These are phyloP conservation scores for Pararge aegeria DNA, from an alignment of 1,140 invertebrate species.

Conservation along the genomic window DNA sequence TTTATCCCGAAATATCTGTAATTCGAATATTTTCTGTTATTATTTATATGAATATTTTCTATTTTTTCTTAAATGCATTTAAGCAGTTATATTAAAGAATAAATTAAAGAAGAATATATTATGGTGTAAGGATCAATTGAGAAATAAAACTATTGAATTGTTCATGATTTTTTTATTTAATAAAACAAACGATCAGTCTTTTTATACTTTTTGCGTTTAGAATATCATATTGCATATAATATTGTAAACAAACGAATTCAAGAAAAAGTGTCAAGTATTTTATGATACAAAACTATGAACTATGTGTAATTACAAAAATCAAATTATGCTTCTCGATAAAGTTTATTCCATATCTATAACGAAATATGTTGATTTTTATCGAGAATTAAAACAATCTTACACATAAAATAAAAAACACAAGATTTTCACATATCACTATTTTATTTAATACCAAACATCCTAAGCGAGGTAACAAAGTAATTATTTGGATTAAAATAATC, in stretches of 20 bases:
- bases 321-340: not conserved
- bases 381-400: not conserved
- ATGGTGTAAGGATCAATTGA: not conserved
- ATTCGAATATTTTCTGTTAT: too few species aligned
- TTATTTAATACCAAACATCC: conserved; percentile 1
- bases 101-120: too few species aligned
- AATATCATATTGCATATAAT: not conserved
- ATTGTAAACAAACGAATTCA: not conserved
- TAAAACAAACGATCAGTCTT: conserved; percentile 7
- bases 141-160: conserved; percentile 6
- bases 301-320: too few species aligned
- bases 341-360: not conserved
- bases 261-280: too few species aligned
- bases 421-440: conserved; percentile 1
- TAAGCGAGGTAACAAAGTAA: not conserved
- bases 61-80: too few species aligned
- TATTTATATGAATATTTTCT: too few species aligned
- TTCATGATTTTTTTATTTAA: conserved; percentile 5
- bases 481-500: not conserved
- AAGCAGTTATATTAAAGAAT: not conserved
- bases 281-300: too few species aligned
- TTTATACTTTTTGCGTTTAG: not conserved
- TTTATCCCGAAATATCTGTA: too few species aligned
- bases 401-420: conserved; percentile 5
- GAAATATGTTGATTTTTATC: not conserved